These are phyloP conservation scores for Catharus ustulatus DNA, from an alignment of 2,797 vertebrate species.

Conservation along the genomic window DNA sequence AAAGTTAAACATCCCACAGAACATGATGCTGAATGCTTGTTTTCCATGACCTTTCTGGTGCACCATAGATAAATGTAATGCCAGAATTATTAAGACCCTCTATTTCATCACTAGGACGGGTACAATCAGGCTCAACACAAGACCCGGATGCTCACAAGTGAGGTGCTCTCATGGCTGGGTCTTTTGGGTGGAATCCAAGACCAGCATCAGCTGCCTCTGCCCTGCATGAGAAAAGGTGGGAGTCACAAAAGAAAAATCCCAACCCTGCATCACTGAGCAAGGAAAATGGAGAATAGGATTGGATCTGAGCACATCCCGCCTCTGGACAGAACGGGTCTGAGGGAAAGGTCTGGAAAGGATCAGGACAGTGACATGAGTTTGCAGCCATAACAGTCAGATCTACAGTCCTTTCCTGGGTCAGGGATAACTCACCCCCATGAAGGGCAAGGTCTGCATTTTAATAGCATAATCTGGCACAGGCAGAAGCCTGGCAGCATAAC, in stretches of 20 bases:
- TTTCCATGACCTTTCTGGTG: neutral
- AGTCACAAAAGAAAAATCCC: neutral
- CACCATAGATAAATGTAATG: neutral
- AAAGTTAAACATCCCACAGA: neutral
- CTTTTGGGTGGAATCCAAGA: neutral
- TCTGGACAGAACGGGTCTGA: neutral
- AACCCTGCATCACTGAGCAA: neutral
- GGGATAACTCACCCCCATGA: neutral
- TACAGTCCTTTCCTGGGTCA: neutral
- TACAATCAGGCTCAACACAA: neutral
- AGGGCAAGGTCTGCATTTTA: neutral
- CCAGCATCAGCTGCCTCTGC: neutral
- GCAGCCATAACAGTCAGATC: neutral
- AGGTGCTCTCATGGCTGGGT: neutral
- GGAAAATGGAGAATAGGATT: neutral
- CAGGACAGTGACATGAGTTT: neutral
- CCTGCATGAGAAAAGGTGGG: neutral
- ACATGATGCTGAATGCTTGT: neutral
- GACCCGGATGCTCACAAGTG: neutral
- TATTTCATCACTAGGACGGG: neutral
- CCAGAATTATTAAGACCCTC: neutral
- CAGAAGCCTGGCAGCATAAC: neutral
- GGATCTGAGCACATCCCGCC: neutral
- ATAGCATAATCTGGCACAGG: neutral
- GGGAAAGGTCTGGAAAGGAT: neutral